These are phyloP conservation scores for Sceloporus undulatus DNA, from an alignment of 2,113 vertebrate species.

Conservation along the genomic window DNA sequence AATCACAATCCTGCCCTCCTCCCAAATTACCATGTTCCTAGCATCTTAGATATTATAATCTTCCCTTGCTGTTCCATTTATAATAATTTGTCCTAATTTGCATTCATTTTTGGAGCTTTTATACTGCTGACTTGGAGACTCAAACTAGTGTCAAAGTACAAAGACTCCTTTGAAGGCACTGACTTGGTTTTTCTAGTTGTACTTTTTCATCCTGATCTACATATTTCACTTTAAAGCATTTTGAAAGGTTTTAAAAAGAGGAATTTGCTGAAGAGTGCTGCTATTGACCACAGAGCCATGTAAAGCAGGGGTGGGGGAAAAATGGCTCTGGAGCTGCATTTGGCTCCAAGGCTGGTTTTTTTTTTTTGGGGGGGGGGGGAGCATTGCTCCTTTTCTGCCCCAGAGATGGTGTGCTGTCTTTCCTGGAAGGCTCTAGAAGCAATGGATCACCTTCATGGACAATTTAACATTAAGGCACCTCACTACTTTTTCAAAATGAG, in stretches of 20 bases:
- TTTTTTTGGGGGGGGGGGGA: no score
- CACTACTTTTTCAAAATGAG: no score
- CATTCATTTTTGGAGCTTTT: slow-evolving; percentile 37
- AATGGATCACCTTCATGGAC: no score
- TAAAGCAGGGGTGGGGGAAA: neutral
- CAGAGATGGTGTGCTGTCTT: neutral
- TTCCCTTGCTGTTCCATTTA: slow-evolving; percentile 26
- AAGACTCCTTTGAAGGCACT: slow-evolving; percentile 21
- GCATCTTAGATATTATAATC: slow-evolving; percentile 9
- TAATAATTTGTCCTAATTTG: slow-evolving; percentile 23
- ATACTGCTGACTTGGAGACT: slow-evolving; percentile 7
- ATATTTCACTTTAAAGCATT: slow-evolving; percentile 15
- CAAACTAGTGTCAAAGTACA: slow-evolving; percentile 26
- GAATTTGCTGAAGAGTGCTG: neutral
- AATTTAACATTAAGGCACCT: no score
- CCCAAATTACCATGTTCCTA: neutral
- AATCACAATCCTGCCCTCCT: neutral
- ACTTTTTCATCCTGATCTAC: slow-evolving; percentile 25
- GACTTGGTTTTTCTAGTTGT: slow-evolving; percentile 26
- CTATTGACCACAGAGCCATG: neutral
- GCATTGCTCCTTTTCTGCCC: no score
- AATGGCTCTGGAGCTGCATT: neutral
- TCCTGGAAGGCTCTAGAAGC: no score
- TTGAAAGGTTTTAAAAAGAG: neutral
- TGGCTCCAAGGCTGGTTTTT: no score